These are phyloP conservation scores for Cerceris ruficornis DNA, from an alignment of 2,888 invertebrate species.

Conservation along the genomic window DNA sequence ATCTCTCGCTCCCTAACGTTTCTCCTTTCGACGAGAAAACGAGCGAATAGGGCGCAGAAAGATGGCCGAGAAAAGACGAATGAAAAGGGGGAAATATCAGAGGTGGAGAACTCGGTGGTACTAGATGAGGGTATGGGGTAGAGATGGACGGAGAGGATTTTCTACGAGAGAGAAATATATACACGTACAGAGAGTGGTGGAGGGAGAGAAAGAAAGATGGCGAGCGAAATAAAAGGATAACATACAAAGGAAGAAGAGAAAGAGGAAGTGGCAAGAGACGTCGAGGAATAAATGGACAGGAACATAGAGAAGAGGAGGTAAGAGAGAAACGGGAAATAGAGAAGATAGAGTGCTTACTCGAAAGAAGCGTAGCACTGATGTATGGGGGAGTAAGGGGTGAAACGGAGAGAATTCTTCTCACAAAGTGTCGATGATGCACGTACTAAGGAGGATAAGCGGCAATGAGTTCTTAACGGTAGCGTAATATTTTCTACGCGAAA, in stretches of 20 bases:
- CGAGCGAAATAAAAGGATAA: not conserved
- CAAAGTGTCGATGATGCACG: not conserved
- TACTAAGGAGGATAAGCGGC: not conserved
- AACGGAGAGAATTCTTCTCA: not conserved
- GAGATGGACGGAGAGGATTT: not conserved
- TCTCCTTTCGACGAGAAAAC: conserved; percentile 36
- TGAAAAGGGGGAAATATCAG: not conserved
- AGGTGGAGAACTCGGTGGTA: not conserved
- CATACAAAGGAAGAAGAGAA: not conserved
- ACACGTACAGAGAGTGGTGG: not conserved
- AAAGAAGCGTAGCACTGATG: too few species aligned
- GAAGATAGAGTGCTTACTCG: too few species aligned
- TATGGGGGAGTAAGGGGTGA: too few species aligned
- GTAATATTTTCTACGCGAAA: conserved; percentile 27
- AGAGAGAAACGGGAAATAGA: not conserved
- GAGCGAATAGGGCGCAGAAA: not conserved
- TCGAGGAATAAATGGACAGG: not conserved
- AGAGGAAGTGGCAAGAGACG: not conserved
- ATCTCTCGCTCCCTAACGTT: conserved; percentile 53
- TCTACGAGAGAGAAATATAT: not conserved
- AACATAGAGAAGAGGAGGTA: not conserved
- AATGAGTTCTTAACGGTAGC: conserved; percentile 27
- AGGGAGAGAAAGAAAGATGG: not conserved
- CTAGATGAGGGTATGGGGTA: not conserved
- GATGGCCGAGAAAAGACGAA: not conserved